Evolutionary conservation across 2,797 vertebrate species (phyloP).

Genomic region (Anolis apletophallus): DNA sequence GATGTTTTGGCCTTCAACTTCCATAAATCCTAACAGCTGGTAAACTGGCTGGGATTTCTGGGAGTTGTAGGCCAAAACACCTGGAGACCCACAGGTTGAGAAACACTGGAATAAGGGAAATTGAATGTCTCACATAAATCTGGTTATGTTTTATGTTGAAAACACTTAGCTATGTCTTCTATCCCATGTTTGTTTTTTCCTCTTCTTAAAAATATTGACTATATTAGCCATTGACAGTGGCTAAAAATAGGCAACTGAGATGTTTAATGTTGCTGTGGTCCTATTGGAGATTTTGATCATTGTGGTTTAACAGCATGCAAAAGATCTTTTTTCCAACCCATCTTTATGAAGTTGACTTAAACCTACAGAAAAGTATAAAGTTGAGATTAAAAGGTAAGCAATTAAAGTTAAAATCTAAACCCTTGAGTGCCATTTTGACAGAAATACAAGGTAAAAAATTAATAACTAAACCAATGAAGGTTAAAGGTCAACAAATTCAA

Average conservation of each 20-base stretch:
- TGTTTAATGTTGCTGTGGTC: background rate
- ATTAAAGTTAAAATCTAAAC: too few species aligned
- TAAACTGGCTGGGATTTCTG: too few species aligned
- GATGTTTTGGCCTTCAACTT: too few species aligned
- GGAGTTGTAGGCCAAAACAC: too few species aligned
- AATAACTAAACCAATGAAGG: background rate
- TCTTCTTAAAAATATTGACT: background rate
- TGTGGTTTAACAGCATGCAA: too few species aligned
- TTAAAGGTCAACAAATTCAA: background rate
- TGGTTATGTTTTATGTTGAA: background rate
- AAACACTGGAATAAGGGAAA: background rate
- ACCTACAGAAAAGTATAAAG: too few species aligned
- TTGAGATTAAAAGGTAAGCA: background rate
- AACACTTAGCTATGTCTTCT: background rate
- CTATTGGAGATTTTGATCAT: background rate
- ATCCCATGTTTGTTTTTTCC: background rate
- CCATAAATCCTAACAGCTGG: too few species aligned
- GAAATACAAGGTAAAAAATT: too few species aligned
- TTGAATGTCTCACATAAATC: background rate
- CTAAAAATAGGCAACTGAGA: background rate
- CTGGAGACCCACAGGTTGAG: too few species aligned
- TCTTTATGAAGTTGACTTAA: background rate
- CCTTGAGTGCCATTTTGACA: too few species aligned
- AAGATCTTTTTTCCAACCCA: background rate
- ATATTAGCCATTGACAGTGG: background rate